phyloP scores from a whole-genome alignment of 2,888 invertebrate species.

The Argyresthia goedartella region DNA sequence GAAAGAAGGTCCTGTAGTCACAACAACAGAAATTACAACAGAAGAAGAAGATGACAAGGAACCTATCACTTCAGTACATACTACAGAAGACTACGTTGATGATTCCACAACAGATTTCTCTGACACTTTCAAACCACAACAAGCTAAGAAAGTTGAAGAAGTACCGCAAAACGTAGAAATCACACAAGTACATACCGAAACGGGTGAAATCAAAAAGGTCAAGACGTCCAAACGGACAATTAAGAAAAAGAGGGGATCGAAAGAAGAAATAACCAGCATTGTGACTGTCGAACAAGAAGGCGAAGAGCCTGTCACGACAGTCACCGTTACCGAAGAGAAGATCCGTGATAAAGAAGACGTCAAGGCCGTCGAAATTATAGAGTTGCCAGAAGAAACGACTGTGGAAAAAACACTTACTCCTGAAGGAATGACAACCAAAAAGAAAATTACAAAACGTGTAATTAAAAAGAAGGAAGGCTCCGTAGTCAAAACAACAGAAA shows the following conservation, averaged over 20 bases:
- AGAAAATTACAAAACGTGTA: too few relatives aligned
- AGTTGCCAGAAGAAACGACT: slow-evolving; percentile 30
- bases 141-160: slow-evolving; percentile 7
- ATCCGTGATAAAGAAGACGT: slow-evolving; percentile 24
- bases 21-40: slow-evolving; percentile 30
- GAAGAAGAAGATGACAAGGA: slow-evolving; percentile 47
- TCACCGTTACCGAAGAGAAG: slow-evolving; percentile 7
- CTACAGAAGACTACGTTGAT: slow-evolving; percentile 27
- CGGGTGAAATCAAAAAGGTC: slow-evolving; percentile 3
- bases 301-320: slow-evolving; percentile 4
- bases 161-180: slow-evolving; percentile 9
- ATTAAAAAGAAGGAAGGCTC: slow-evolving; percentile 19
- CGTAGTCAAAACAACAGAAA: slow-evolving; percentile 24
- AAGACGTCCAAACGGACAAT: slow-evolving; percentile 8
- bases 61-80: slow-evolving; percentile 36
- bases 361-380: slow-evolving; percentile 12
- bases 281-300: slow-evolving; percentile 25
- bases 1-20: slow-evolving; percentile 22
- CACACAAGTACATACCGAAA: slow-evolving; percentile 7
- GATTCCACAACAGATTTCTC: slow-evolving; percentile 14
- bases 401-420: slow-evolving; percentile 28
- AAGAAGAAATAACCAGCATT: slow-evolving; percentile 38
- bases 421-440: slow-evolving; percentile 14
- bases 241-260: slow-evolving; percentile 32
- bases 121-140: background rate